These are phyloP conservation scores for Galago senegalensis DNA, from an alignment of 2,797 vertebrate species.

Conservation along the genomic window DNA sequence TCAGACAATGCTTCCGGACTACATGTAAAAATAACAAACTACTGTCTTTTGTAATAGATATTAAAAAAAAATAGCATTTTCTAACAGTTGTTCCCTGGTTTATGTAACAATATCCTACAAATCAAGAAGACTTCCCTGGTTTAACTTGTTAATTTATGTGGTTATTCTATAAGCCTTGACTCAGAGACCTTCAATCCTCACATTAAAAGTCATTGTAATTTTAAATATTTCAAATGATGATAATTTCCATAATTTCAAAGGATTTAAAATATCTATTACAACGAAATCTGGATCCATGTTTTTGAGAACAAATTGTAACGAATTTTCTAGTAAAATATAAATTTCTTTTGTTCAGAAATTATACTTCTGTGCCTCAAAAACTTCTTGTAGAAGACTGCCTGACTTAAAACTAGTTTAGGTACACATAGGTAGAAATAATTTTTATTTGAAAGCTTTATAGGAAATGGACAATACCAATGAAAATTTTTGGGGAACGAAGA, in stretches of 20 bases:
- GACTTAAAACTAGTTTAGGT: slow-evolving; percentile 19
- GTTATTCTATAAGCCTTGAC: background rate
- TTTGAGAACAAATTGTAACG: slow-evolving; percentile 33
- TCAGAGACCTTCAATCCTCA: background rate
- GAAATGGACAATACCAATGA: background rate
- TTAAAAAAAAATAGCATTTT: background rate
- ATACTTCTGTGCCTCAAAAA: slow-evolving; percentile 21
- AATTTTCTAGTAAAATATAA: slow-evolving; percentile 42
- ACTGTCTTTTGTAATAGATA: slow-evolving; percentile 23
- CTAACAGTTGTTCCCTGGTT: background rate
- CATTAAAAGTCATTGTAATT: slow-evolving; percentile 37
- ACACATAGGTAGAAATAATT: background rate
- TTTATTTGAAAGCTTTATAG: slow-evolving; percentile 31
- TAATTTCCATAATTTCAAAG: background rate
- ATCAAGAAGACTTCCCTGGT: background rate
- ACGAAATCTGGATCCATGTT: background rate
- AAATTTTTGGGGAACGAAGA: background rate
- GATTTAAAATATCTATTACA: slow-evolving; percentile 26
- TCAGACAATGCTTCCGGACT: background rate
- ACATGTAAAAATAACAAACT: slow-evolving; percentile 30
- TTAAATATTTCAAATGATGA: slow-evolving; percentile 53
- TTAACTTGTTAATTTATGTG: slow-evolving; percentile 35
- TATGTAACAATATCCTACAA: slow-evolving; percentile 5
- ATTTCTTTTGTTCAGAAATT: slow-evolving; percentile 51
- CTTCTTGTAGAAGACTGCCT: slow-evolving; percentile 23